Base-by-base conservation (phyloP, 2,888 invertebrate genomes). In the Pandemis heparana region DNA sequence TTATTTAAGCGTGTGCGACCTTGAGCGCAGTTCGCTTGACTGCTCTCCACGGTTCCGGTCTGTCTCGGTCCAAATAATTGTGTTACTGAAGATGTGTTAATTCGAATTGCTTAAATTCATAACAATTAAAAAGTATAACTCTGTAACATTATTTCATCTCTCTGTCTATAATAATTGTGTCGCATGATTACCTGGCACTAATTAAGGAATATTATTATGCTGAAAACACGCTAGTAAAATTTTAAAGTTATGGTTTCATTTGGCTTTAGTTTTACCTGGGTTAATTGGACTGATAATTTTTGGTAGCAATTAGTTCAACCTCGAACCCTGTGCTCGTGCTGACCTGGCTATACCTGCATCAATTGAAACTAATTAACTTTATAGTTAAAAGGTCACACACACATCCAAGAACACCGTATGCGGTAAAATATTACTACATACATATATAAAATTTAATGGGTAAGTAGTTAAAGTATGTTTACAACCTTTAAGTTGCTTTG, bases 311-410 rank as follows among this genome's bases (percentile, higher is more conserved):
- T 85, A 87, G 80, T 84, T 80, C 80, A 83, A 87, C 92, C 91
- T 91, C 89, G 87, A 85, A 86, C 86, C 75, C 79, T 66, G 76
- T 79, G 76, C 74, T 64, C 70, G 76, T 80, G 75, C 81, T 84
- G 83, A 84, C 84, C 84, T 79, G 77, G 80, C 79, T 79, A 80
- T 83, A 82, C 80, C 82, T 86, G 81, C 83, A 87, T 82, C 79
- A 86, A 87, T 82, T 85, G 87, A 89, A 89, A 87, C 85, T 85
- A 87, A 88, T 92, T 92, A 89, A 90, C 87, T 88, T 89, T 84
- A 87, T 87, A 89, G 87, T 88, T 83, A 77, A 74, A 39, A 61
- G 16, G n/a, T 41, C 39, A 61, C 63, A 23, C 56, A 12, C 51
- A 23, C 56, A 12, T 16, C 12, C n/a, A 12, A 56, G 12, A 56